Evolutionary conservation across 2,797 vertebrate species (phyloP).

Genomic region (Hyperoplus lanceolatus): DNA sequence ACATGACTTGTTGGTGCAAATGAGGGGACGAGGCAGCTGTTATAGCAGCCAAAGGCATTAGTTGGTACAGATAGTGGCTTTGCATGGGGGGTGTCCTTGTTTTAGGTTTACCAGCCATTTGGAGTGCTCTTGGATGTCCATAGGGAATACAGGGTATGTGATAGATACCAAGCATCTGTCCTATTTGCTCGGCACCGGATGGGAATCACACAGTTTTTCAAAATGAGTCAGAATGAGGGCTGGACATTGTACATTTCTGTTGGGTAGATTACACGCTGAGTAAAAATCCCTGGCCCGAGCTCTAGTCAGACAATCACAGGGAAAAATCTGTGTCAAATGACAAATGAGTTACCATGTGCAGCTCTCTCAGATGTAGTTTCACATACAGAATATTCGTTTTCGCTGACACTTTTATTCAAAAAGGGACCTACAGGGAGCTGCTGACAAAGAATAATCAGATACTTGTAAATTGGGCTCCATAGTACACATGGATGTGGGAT

Average conservation of each 20-base stretch:
- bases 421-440: constrained; percentile 9
- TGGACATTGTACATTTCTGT: constrained; percentile 29
- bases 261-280: constrained; percentile 32
- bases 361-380: constrained; percentile 23
- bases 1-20: constrained; percentile 64
- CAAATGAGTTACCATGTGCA: constrained; percentile 22
- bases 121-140: constrained; percentile 48
- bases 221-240: constrained; percentile 19
- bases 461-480: background rate
- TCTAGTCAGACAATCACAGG: background rate
- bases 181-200: constrained; percentile 22
- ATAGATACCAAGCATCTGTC: constrained; percentile 74
- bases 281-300: constrained; percentile 16
- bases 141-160: constrained; percentile 52
- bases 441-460: constrained; percentile 16
- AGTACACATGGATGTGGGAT: background rate
- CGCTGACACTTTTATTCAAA: constrained; percentile 15
- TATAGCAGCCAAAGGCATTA: constrained; percentile 71
- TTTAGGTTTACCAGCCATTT: constrained; percentile 58
- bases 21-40: constrained; percentile 72
- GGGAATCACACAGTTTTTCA: constrained; percentile 27
- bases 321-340: constrained; percentile 33
- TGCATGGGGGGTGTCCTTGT: constrained; percentile 54
- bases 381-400: constrained; percentile 10
- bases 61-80: constrained; percentile 64